Evolutionary conservation across 2,888 invertebrate species (phyloP).

Genomic region (Lapara coniferarum): DNA sequence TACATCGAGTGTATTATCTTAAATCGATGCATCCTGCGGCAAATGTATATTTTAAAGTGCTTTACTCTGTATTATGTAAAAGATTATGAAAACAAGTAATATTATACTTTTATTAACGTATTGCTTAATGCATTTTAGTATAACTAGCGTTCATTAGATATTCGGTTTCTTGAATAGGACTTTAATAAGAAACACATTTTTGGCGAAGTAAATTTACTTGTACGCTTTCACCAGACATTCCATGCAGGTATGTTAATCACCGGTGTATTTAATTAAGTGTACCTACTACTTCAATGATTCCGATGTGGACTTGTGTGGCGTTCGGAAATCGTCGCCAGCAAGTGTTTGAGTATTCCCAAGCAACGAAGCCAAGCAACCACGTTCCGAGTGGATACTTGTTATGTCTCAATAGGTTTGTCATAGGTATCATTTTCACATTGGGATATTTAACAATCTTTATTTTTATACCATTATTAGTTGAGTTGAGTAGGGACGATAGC

Average conservation of each 20-base stretch:
- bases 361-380: slow-evolving; percentile 30
- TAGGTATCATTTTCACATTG: not conserved
- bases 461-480: too few species aligned
- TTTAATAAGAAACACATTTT: not conserved
- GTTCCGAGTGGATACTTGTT: slow-evolving; percentile 37
- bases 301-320: slow-evolving; percentile 28
- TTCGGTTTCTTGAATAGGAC: not conserved
- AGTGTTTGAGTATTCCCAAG: slow-evolving; percentile 37
- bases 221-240: not conserved
- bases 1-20: slow-evolving; percentile 34
- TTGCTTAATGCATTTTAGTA: too few species aligned
- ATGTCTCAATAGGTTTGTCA: slow-evolving; percentile 17
- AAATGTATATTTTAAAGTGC: not conserved
- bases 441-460: not conserved
- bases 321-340: slow-evolving; percentile 39
- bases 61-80: not conserved
- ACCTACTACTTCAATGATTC: slow-evolving; percentile 41
- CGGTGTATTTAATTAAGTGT: slow-evolving; percentile 43
- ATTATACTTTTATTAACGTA: not conserved
- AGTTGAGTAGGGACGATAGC: too few species aligned
- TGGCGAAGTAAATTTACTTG: not conserved
- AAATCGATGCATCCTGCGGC: not conserved
- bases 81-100: slow-evolving; percentile 3
- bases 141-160: too few species aligned
- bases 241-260: slow-evolving; percentile 32